Percentiles rank a stretch among this genome's conserved stretches.
These are phyloP conservation scores for Ditula angustiorana DNA, from an alignment of 2,888 invertebrate genomes.

Conservation along the genomic window DNA sequence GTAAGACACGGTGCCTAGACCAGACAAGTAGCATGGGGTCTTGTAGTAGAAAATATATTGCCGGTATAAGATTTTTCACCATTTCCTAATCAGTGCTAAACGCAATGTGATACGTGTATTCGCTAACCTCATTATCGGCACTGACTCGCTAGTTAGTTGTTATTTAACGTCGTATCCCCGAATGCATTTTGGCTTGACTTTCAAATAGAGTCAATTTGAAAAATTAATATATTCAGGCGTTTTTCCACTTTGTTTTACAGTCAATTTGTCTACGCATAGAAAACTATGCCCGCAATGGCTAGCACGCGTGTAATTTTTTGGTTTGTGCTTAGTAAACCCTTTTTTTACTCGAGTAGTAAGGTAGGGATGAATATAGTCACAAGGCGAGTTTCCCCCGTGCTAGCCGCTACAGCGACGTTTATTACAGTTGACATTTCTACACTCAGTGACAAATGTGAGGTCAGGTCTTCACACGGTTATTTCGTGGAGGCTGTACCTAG, in stretches of 20 bases:
- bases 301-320: too few species aligned
- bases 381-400: background rate
- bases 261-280: too few species aligned
- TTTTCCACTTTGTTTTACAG: background rate
- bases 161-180: conserved; percentile 48
- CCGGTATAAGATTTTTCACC: conserved; percentile 28
- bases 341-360: too few species aligned
- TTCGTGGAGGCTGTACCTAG: conserved; percentile 13
- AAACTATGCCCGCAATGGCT: background rate
- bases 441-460: conserved; percentile 3
- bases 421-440: background rate
- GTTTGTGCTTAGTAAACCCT: too few species aligned
- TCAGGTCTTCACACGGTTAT: conserved; percentile 8
- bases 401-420: conserved; percentile 1
- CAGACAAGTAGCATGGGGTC: conserved; percentile 24
- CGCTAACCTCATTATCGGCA: conserved; percentile 65
- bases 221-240: too few species aligned
- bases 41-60: conserved; percentile 36
- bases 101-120: conserved; percentile 63
- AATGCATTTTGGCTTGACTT: conserved; percentile 66
- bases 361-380: too few species aligned
- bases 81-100: conserved; percentile 46
- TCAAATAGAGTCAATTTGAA: too few species aligned
- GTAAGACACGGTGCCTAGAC: too few species aligned
- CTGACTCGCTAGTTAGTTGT: conserved; percentile 58